phyloP scores from a whole-genome alignment of 2,797 vertebrate species.

The Falco rusticolus region DNA sequence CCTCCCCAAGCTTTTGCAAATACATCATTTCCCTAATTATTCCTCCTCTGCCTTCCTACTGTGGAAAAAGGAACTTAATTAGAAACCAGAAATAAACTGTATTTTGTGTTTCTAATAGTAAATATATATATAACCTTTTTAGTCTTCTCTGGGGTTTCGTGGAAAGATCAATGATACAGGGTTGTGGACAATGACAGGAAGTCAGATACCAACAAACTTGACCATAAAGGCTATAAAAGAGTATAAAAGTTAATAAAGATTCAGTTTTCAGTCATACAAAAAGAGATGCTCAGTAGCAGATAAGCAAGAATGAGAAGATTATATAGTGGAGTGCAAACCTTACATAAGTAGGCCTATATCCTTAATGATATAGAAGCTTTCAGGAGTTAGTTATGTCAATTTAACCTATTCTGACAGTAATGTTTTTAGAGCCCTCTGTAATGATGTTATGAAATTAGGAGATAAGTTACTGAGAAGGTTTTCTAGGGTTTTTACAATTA shows the following conservation, averaged over 20 bases:
- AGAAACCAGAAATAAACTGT: neutral
- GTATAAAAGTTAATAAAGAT: neutral
- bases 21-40: neutral
- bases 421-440: neutral
- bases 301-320: neutral
- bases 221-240: neutral
- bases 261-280: neutral
- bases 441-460: neutral
- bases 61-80: neutral
- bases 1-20: neutral
- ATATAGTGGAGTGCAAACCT: neutral
- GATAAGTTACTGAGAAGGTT: neutral
- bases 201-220: neutral
- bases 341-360: neutral
- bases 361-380: neutral
- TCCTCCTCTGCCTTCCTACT: neutral
- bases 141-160: neutral
- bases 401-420: neutral
- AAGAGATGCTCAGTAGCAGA: neutral
- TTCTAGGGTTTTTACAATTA: neutral
- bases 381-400: neutral
- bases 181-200: neutral
- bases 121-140: neutral
- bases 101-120: neutral
- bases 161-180: neutral